phyloP scores from a whole-genome alignment of 2,888 invertebrate species.

The Tryphoninae sp. region DNA sequence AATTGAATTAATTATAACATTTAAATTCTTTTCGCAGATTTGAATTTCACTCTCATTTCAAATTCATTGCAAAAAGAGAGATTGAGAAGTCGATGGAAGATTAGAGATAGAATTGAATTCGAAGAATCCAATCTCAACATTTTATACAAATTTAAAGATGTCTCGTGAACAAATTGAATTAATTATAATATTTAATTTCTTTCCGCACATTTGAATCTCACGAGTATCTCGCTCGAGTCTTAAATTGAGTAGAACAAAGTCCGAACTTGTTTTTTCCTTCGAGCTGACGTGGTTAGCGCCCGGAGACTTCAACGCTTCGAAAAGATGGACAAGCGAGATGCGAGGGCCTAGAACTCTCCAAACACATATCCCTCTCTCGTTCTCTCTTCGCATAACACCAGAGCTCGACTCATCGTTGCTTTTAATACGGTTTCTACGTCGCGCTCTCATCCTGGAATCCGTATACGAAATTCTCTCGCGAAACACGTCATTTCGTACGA shows the following conservation, averaged over 20 bases:
- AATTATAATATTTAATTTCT: neutral
- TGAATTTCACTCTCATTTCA: neutral
- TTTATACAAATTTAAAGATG: neutral
- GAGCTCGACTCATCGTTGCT: neutral
- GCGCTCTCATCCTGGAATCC: slow-evolving; percentile 40
- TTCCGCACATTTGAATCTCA: neutral
- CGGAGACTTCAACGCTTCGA: slow-evolving; percentile 62
- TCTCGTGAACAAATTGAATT: neutral
- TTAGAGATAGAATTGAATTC: too few species aligned
- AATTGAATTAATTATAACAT: neutral
- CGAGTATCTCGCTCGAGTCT: neutral
- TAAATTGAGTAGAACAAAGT: neutral
- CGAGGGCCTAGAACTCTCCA: neutral
- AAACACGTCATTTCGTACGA: slow-evolving; percentile 66
- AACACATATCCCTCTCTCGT: neutral
- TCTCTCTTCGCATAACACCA: neutral
- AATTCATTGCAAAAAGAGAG: too few species aligned
- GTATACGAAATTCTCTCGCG: slow-evolving; percentile 31
- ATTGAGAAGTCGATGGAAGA: too few species aligned
- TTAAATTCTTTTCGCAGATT: too few species aligned
- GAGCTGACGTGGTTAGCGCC: neutral
- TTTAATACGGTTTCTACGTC: slow-evolving; percentile 12
- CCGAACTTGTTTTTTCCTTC: neutral
- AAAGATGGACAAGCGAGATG: slow-evolving; percentile 53
- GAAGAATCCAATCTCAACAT: too few species aligned